Percentiles rank a stretch among this genome's conserved stretches.
phyloP scores from a whole-genome alignment of 1,140 invertebrate species.

The Diuraphis noxia region DNA sequence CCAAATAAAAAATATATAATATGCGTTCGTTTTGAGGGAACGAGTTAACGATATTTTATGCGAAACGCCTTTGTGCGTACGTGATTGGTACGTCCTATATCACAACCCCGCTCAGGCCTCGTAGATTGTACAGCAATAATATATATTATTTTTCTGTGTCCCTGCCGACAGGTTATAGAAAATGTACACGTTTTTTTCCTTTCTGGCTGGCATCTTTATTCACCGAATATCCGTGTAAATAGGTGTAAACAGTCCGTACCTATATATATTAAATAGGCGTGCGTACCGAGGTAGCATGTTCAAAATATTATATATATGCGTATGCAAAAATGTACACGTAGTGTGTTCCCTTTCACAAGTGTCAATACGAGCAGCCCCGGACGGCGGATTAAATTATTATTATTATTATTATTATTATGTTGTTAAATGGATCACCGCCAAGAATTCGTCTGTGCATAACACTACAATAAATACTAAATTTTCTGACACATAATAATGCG shows the following conservation, averaged over 20 bases:
- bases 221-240: background rate
- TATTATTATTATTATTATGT: background rate
- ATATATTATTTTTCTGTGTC: background rate
- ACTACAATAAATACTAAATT: background rate
- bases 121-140: slow-evolving; percentile 6
- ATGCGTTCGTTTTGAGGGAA: background rate
- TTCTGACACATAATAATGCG: background rate
- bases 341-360: background rate
- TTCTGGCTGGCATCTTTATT: background rate
- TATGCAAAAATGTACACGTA: background rate
- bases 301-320: background rate
- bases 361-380: background rate
- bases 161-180: background rate
- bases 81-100: background rate
- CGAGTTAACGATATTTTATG: slow-evolving; percentile 4
- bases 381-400: background rate
- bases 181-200: background rate
- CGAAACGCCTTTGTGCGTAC: background rate
- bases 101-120: background rate
- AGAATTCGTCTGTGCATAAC: background rate
- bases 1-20: background rate
- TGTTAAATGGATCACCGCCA: background rate
- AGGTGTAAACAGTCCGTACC: background rate
- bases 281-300: background rate
- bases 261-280: background rate